phyloP scores from a whole-genome alignment of 2,113 vertebrate genomes.

The Saguinus imperator region DNA sequence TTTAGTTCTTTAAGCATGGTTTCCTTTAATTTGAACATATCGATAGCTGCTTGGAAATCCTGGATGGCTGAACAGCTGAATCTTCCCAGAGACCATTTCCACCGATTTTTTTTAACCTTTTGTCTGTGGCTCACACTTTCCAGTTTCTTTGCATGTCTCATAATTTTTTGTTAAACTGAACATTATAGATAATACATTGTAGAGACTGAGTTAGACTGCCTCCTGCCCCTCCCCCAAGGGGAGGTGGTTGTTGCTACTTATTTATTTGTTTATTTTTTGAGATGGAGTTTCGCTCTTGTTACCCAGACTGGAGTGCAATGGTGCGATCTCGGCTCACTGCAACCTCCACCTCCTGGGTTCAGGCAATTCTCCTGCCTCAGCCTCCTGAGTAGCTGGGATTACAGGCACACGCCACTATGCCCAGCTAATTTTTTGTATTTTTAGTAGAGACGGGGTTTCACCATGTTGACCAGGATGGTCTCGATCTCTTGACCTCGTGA shows the following conservation, averaged over 20 bases:
- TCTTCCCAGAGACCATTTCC: neutral
- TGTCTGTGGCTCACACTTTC: neutral
- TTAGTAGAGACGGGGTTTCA: too few species aligned
- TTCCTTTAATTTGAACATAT: neutral
- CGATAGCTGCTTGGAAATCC: neutral
- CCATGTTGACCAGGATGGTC: too few species aligned
- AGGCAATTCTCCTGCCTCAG: too few species aligned
- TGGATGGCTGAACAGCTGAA: neutral
- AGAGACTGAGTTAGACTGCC: neutral
- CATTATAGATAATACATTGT: neutral
- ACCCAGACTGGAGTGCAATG: too few species aligned
- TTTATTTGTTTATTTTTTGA: too few species aligned
- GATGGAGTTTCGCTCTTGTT: too few species aligned
- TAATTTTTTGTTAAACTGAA: constrained; percentile 9
- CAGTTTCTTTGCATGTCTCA: neutral
- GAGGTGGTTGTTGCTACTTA: neutral
- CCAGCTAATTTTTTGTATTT: too few species aligned
- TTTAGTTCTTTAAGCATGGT: neutral
- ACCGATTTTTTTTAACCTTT: neutral
- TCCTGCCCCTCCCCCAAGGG: neutral
- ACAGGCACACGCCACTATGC: too few species aligned
- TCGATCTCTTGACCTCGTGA: too few species aligned
- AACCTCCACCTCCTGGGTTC: too few species aligned
- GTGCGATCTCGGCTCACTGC: too few species aligned
- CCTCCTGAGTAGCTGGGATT: too few species aligned